Evolutionary conservation across 1,140 invertebrate genomes (phyloP).

Genomic region (Caerostris darwini): DNA sequence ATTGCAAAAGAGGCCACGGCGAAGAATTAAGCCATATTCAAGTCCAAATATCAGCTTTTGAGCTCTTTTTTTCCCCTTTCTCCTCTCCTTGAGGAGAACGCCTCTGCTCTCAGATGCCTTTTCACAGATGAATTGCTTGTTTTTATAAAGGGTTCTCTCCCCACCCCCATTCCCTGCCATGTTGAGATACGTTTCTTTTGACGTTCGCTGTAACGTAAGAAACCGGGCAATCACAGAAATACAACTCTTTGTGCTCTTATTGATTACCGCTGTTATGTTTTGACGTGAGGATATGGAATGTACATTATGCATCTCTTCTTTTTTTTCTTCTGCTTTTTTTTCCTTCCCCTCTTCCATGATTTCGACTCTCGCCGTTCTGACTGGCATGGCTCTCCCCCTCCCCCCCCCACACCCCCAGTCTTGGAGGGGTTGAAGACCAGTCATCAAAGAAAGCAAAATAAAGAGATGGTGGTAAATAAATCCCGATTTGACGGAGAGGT

Average conservation of each 20-base stretch:
- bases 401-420: background rate
- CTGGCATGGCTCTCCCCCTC: background rate
- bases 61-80: background rate
- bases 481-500: slow-evolving; percentile 60
- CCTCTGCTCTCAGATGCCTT: slow-evolving; percentile 19
- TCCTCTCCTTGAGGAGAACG: background rate
- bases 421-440: background rate
- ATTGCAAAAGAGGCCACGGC: slow-evolving; percentile 59
- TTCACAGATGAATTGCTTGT: slow-evolving; percentile 76
- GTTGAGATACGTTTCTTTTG: background rate
- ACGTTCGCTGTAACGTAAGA: slow-evolving; percentile 59
- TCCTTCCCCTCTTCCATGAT: background rate
- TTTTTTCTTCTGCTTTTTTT: background rate
- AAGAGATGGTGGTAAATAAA: slow-evolving; percentile 52
- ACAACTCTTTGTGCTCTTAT: slow-evolving; percentile 67
- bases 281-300: slow-evolving; percentile 61
- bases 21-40: slow-evolving; percentile 60
- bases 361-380: slow-evolving; percentile 14
- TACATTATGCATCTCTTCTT: slow-evolving; percentile 39
- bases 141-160: slow-evolving; percentile 55
- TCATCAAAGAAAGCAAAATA: slow-evolving; percentile 44
- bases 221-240: slow-evolving; percentile 60
- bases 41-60: slow-evolving; percentile 68
- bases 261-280: slow-evolving; percentile 67
- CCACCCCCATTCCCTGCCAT: background rate